Base-by-base conservation (phyloP, 2,113 vertebrate species). In the Syrmaticus mikado region DNA sequence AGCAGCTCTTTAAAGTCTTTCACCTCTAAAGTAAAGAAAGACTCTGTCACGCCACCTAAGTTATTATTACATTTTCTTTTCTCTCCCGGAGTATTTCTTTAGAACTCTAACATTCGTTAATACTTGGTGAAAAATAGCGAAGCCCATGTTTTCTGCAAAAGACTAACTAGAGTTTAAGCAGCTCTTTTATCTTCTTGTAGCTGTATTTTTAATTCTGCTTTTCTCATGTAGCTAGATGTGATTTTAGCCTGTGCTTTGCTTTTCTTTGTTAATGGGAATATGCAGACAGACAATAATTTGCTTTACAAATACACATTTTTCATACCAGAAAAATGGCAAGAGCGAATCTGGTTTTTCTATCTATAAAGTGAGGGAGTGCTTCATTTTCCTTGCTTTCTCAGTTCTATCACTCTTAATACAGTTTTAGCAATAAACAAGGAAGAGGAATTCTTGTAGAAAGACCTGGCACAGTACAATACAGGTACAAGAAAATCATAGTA, bases 131-230 rank as follows among this genome's bases (percentile, higher is more conserved):
- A 92, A 80, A 93, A 89, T 82, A 71, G 75, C 2, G 48, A 61
- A 81, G 58, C 36, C 25, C 34, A 50, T 13, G 30, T 85, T 92
- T 89, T 89, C 67, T 93, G 40, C 45, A 91, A 87, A 94, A 91
- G 19, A 30, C 36, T 76, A 62, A 73, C 17, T 19, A n/a, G 2
- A 36, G 43, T 38, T 91, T 53, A 3, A 0, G 46, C 53, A 75
- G n/a, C 10, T n/a, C 41, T 78, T 94, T 87, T 38, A 62, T 91
- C 24, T 81, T 36, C 48, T 82, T 18, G 12, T 38, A 72, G 25
- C 8, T 72, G 2, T 55, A 22, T 60, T 80, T 85, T 78, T 92
- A 16, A 57, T 73, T 15, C 53, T 62, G 40, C 5, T 30, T 41
- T 89, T 40, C 61, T 45, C 38, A 30, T 32, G 1, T 79, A 40